Conservation (phyloP, 1,140 invertebrate species). For the Drosophila sucinea region DNA sequence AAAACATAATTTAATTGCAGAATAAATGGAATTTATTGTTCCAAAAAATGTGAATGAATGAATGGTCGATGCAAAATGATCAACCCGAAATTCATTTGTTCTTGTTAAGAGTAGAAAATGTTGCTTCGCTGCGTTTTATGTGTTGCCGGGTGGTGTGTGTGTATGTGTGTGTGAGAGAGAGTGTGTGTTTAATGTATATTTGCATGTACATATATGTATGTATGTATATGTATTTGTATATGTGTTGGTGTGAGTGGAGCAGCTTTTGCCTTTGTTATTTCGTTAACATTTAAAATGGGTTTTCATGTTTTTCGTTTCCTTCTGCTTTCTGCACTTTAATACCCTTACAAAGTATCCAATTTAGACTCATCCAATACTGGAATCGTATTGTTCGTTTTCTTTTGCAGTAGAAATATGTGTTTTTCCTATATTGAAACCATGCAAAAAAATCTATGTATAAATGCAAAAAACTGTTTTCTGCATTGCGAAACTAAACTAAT, state of each 20-base stretch:
- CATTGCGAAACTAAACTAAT: too few species aligned
- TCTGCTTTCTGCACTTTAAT: not conserved
- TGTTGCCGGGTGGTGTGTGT: conserved; percentile 40
- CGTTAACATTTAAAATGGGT: conserved; percentile 74
- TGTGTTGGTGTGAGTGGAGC: conserved; percentile 38
- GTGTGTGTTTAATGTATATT: conserved; percentile 6
- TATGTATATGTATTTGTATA: not conserved
- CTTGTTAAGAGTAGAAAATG: conserved; percentile 20
- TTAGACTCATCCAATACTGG: too few species aligned
- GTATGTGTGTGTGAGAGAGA: conserved; percentile 22
- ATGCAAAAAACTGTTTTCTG: too few species aligned
- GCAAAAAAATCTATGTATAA: too few species aligned
- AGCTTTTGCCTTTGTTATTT: conserved; percentile 73
- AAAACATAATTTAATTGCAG: too few species aligned
- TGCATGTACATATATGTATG: conserved; percentile 1
- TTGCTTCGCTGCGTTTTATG: conserved; percentile 71
- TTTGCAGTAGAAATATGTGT: too few species aligned
- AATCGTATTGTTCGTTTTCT: too few species aligned
- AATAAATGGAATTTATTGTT: too few species aligned
- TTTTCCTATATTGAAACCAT: too few species aligned
- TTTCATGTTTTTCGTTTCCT: conserved; percentile 45
- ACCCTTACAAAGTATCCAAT: not conserved
- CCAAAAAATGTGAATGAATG: too few species aligned
- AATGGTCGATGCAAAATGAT: too few species aligned
- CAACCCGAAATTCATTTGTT: not conserved